phyloP scores from a whole-genome alignment of 2,797 vertebrate genomes.

The Harpagifer antarcticus region DNA sequence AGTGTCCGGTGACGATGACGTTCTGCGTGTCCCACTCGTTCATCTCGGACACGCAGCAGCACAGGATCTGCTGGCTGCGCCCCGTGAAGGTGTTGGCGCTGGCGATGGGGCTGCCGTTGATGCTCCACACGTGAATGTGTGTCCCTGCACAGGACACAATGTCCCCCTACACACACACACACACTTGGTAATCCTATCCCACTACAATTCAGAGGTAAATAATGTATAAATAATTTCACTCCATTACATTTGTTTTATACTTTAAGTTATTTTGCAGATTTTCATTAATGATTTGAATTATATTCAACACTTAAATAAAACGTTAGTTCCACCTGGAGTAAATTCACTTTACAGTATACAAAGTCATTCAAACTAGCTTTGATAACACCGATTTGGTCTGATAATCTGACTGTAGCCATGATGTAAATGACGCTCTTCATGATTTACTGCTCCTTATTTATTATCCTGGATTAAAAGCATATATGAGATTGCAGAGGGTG shows the following conservation, averaged over 20 bases:
- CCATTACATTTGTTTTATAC: no score
- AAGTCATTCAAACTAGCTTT: no score
- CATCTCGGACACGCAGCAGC: conserved; percentile 98
- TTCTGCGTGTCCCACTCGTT: conserved; percentile 99
- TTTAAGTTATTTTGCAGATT: no score
- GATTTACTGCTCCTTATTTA: not conserved
- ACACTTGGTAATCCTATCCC: not conserved
- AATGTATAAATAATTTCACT: no score
- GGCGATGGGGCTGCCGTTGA: conserved; percentile 95
- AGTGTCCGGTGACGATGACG: conserved; percentile 97
- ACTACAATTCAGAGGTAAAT: no score
- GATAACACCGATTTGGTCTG: no score
- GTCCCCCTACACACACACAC: conserved; percentile 88
- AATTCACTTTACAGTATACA: no score
- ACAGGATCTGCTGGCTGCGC: conserved; percentile 95
- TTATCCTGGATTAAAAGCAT: not conserved
- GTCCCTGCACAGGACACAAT: conserved; percentile 96
- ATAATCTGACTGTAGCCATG: not conserved
- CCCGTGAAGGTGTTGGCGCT: conserved; percentile 98
- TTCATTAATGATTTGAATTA: no score
- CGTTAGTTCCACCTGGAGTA: no score
- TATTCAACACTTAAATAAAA: no score
- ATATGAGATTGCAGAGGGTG: not conserved
- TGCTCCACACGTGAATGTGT: conserved; percentile 98
- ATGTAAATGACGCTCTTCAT: not conserved